A percentile compares a stretch with the other conserved stretches of the same genome.
These are phyloP conservation scores for Hydrochoerus hydrochaeris DNA, from an alignment of 2,113 vertebrate species.

Conservation along the genomic window DNA sequence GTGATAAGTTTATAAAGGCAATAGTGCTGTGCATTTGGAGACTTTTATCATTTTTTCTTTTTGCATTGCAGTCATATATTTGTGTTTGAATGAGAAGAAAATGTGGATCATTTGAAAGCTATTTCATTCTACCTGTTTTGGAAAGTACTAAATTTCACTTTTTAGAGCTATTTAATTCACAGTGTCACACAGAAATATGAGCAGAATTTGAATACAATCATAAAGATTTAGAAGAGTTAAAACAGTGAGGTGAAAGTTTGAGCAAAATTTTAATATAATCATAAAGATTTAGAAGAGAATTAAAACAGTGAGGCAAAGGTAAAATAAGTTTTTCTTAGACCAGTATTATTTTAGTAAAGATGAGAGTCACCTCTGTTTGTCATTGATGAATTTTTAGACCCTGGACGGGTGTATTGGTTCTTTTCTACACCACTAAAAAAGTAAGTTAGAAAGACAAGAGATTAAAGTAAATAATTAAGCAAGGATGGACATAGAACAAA, in stretches of 20 bases:
- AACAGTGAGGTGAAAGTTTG: neutral
- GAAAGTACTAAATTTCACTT: neutral
- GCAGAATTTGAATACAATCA: neutral
- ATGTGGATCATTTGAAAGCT: neutral
- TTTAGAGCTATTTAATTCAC: neutral
- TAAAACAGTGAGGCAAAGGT: neutral
- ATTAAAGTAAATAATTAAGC: neutral
- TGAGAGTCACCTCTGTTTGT: neutral
- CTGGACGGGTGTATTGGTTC: neutral
- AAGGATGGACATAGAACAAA: neutral
- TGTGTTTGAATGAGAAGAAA: neutral
- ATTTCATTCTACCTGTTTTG: neutral
- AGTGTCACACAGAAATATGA: neutral
- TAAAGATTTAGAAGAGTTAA: neutral
- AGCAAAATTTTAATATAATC: neutral
- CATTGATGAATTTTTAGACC: neutral
- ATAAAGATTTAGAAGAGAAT: neutral
- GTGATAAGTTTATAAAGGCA: neutral
- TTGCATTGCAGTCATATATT: neutral
- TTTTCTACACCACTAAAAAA: neutral
- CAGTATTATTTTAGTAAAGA: no score
- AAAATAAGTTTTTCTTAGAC: no score
- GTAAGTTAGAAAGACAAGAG: neutral
- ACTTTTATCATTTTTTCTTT: neutral
- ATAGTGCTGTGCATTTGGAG: accelerated